A percentile compares a stretch with the other conserved stretches of the same genome.
phyloP scores from a whole-genome alignment of 2,888 invertebrate species.

The Cylindroiulus punctatus region DNA sequence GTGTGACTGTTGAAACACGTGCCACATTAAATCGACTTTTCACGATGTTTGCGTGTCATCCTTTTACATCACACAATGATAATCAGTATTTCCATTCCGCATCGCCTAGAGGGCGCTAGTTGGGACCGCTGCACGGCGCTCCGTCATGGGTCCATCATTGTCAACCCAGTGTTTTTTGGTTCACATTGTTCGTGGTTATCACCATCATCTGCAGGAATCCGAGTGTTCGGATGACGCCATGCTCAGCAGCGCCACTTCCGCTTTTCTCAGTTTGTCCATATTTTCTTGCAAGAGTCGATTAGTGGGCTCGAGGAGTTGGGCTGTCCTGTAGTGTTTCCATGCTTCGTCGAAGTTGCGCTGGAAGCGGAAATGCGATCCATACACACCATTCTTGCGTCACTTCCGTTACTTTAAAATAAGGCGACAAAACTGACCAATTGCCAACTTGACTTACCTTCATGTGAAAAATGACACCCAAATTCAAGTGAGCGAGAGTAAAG shows the following conservation, averaged over 20 bases:
- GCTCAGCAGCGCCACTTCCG: conserved; percentile 57
- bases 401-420: too few relatives aligned
- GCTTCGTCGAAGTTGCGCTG: conserved; percentile 60
- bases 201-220: conserved; percentile 58
- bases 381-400: too few relatives aligned
- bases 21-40: neutral
- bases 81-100: neutral
- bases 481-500: conserved; percentile 60
- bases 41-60: too few relatives aligned
- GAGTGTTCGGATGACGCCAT: conserved; percentile 52
- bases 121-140: neutral
- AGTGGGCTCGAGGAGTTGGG: conserved; percentile 60
- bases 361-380: neutral
- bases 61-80: neutral
- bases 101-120: neutral
- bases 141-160: neutral
- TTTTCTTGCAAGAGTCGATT: conserved; percentile 61
- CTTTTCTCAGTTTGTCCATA: conserved; percentile 60
- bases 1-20: too few relatives aligned
- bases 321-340: conserved; percentile 61
- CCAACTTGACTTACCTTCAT: conserved; percentile 59
- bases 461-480: conserved; percentile 61
- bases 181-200: neutral
- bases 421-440: too few relatives aligned
- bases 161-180: neutral